These are phyloP conservation scores for Geotrypetes seraphini DNA, from an alignment of 2,797 vertebrate species.

Conservation along the genomic window DNA sequence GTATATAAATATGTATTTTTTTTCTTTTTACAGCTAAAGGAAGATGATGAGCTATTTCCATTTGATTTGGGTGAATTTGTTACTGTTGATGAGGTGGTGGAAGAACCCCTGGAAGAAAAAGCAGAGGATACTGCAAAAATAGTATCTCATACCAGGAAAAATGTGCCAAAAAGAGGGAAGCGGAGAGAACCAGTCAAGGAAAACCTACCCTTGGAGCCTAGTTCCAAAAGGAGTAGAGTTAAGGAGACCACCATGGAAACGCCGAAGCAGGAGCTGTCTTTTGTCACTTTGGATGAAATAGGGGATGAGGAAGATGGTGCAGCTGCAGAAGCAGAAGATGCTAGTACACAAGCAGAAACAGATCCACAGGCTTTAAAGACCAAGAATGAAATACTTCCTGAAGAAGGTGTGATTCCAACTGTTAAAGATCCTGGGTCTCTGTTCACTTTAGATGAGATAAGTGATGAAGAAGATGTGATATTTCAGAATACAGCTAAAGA, in stretches of 20 bases:
- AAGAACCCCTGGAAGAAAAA: slow-evolving; percentile 21
- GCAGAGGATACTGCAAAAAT: neutral
- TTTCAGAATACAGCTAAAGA: slow-evolving; percentile 13
- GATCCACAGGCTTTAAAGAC: slow-evolving; percentile 61
- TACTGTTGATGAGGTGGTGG: slow-evolving; percentile 80
- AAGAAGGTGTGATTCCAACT: slow-evolving; percentile 48
- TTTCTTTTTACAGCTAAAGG: slow-evolving; percentile 6
- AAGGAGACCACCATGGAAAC: neutral
- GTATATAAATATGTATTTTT: neutral
- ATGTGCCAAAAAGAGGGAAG: slow-evolving; percentile 29
- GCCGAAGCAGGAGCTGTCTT: slow-evolving; percentile 43
- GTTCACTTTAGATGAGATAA: slow-evolving; percentile 61
- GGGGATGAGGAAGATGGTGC: slow-evolving; percentile 61
- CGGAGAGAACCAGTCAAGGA: slow-evolving; percentile 32
- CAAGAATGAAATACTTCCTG: slow-evolving; percentile 71
- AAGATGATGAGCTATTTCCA: slow-evolving; percentile 40
- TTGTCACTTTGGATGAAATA: slow-evolving; percentile 76
- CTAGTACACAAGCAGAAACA: slow-evolving; percentile 1
- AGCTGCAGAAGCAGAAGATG: neutral
- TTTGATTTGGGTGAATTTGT: slow-evolving; percentile 83
- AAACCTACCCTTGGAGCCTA: slow-evolving; percentile 8
- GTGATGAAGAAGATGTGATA: slow-evolving; percentile 58
- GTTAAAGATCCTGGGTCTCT: slow-evolving; percentile 47
- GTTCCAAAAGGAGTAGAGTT: slow-evolving; percentile 40
- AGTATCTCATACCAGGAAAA: slow-evolving; percentile 16